Evolutionary conservation across 2,888 invertebrate species (phyloP).

Genomic region (Chloroclystis v-ata): DNA sequence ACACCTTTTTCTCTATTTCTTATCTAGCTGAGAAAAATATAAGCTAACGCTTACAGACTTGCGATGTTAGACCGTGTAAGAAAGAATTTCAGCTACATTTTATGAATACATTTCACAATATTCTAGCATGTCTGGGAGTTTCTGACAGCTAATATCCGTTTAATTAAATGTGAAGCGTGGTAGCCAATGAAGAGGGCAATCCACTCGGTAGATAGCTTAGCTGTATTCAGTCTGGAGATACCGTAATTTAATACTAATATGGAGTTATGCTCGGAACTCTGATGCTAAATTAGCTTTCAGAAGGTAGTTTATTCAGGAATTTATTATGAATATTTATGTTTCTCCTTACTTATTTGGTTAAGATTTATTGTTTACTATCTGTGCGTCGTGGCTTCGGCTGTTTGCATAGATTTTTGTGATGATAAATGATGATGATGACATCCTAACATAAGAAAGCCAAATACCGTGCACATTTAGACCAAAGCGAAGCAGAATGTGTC

Average conservation of each 20-base stretch:
- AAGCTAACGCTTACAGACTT: background rate
- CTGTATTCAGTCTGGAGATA: constrained; percentile 20
- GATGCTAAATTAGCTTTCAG: background rate
- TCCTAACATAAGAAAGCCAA: no score
- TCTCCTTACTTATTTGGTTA: no score
- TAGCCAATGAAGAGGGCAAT: constrained; percentile 41
- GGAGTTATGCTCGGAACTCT: background rate
- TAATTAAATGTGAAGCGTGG: constrained; percentile 38
- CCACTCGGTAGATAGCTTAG: constrained; percentile 24
- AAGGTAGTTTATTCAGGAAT: background rate
- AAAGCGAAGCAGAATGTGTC: background rate
- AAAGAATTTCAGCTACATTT: background rate
- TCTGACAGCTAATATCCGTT: constrained; percentile 46
- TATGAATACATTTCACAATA: constrained; percentile 10
- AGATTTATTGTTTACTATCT: no score
- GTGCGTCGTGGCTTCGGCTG: no score
- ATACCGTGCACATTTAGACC: no score
- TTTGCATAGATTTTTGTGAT: no score
- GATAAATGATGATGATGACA: no score
- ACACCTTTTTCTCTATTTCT: no score
- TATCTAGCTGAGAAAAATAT: no score
- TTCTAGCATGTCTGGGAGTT: constrained; percentile 28
- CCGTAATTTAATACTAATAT: background rate
- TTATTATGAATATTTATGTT: background rate
- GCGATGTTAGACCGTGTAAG: no score